Conservation (phyloP, 2,113 vertebrate species). For the Myanophis thanlyinensis region DNA sequence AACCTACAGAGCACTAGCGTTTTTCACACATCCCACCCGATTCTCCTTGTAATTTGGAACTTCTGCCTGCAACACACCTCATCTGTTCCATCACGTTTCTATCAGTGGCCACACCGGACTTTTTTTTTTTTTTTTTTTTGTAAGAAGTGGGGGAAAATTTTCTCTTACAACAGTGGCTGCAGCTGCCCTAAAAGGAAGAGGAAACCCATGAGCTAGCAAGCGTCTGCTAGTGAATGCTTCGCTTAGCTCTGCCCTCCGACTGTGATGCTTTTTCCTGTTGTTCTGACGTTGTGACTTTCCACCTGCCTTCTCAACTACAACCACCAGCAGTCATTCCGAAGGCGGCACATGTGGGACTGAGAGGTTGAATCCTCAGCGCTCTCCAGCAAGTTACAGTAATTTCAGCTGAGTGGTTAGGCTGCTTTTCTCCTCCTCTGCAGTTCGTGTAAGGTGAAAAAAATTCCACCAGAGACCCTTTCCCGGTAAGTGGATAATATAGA, state of each 20-base stretch:
- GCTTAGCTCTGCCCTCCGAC: slow-evolving; percentile 54
- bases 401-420: slow-evolving; percentile 71
- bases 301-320: slow-evolving; percentile 62
- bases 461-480: slow-evolving; percentile 75
- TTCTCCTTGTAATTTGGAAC: slow-evolving; percentile 49
- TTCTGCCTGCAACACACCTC: slow-evolving; percentile 54
- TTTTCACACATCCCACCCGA: slow-evolving; percentile 59
- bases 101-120: slow-evolving; percentile 36
- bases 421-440: slow-evolving; percentile 64
- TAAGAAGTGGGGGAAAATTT: neutral
- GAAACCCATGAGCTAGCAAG: slow-evolving; percentile 73
- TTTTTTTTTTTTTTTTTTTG: slow-evolving; percentile 27
- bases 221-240: slow-evolving; percentile 27
- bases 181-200: slow-evolving; percentile 68
- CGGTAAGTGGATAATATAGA: slow-evolving; percentile 71
- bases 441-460: slow-evolving; percentile 76
- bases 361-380: slow-evolving; percentile 40
- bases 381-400: slow-evolving; percentile 59
- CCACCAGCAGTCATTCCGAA: slow-evolving; percentile 65
- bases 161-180: neutral
- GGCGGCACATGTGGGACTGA: slow-evolving; percentile 38
- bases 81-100: slow-evolving; percentile 76
- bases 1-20: slow-evolving; percentile 30
- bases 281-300: slow-evolving; percentile 78
- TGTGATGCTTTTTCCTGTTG: slow-evolving; percentile 87